Evolutionary conservation across 2,797 vertebrate genomes (phyloP).

Genomic region (Balearica regulorum): DNA sequence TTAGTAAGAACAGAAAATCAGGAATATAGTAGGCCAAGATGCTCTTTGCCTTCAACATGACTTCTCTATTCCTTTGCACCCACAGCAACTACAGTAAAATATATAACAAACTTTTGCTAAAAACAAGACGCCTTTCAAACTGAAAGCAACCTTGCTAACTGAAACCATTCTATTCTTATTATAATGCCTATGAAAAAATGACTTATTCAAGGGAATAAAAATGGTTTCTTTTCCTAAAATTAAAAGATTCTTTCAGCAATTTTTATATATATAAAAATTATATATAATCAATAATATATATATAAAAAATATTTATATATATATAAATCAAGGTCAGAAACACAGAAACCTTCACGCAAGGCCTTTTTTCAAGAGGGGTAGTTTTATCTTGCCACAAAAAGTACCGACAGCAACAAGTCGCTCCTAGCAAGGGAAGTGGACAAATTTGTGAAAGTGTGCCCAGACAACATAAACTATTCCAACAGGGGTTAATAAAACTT

Average conservation of each 20-base stretch:
- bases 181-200: neutral
- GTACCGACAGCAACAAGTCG: neutral
- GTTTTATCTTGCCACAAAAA: neutral
- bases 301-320: too few species aligned
- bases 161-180: neutral
- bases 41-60: neutral
- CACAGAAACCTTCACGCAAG: neutral
- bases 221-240: neutral
- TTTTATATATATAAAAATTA: too few species aligned
- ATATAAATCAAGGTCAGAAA: neutral
- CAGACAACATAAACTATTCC: neutral
- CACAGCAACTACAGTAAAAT: neutral
- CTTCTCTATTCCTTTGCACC: neutral
- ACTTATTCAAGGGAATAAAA: neutral
- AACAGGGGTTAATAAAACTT: neutral
- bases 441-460: neutral
- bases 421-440: neutral
- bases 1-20: neutral
- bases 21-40: neutral
- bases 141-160: neutral
- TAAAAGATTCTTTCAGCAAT: neutral
- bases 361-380: neutral
- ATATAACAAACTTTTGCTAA: neutral
- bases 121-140: neutral
- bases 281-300: too few species aligned